phyloP scores from a whole-genome alignment of 2,888 invertebrate species.

The Amphipyra tragopoginis region DNA sequence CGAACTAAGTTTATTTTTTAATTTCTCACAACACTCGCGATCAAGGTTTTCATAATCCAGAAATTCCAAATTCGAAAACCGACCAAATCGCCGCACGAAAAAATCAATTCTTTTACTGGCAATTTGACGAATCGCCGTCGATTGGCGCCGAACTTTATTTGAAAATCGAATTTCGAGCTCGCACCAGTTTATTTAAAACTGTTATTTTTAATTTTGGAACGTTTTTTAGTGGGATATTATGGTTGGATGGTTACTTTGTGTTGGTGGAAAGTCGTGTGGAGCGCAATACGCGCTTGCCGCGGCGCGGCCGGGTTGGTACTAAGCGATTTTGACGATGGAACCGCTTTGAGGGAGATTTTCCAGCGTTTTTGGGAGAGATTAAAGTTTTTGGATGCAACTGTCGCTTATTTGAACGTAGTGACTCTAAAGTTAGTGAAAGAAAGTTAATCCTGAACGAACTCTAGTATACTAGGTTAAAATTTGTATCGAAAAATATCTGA shows the following conservation, averaged over 20 bases:
- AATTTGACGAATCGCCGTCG: constrained; percentile 57
- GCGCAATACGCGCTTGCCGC: constrained; percentile 81
- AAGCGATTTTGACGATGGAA: constrained; percentile 62
- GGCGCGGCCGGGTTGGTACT: constrained; percentile 80
- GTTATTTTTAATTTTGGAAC: constrained; percentile 30
- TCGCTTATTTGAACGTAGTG: background rate
- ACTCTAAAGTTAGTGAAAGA: background rate
- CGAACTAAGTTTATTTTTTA: background rate
- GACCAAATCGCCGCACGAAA: constrained; percentile 65
- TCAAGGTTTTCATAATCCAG: background rate
- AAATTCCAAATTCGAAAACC: constrained; percentile 62
- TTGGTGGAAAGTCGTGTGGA: constrained; percentile 59
- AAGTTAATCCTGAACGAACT: no score
- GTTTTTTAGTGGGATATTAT: constrained; percentile 25
- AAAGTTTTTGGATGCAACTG: constrained; percentile 54
- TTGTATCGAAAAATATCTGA: no score
- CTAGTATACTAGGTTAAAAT: no score
- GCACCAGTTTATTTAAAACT: constrained; percentile 58
- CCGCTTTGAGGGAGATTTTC: constrained; percentile 49
- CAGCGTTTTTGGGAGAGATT: constrained; percentile 59
- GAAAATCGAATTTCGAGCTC: constrained; percentile 13
- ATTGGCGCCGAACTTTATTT: constrained; percentile 30
- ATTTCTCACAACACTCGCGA: constrained; percentile 1
- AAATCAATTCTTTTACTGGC: constrained; percentile 78
- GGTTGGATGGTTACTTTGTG: constrained; percentile 62